phyloP scores from a whole-genome alignment of 2,113 vertebrate genomes.

The Calidris pugnax region DNA sequence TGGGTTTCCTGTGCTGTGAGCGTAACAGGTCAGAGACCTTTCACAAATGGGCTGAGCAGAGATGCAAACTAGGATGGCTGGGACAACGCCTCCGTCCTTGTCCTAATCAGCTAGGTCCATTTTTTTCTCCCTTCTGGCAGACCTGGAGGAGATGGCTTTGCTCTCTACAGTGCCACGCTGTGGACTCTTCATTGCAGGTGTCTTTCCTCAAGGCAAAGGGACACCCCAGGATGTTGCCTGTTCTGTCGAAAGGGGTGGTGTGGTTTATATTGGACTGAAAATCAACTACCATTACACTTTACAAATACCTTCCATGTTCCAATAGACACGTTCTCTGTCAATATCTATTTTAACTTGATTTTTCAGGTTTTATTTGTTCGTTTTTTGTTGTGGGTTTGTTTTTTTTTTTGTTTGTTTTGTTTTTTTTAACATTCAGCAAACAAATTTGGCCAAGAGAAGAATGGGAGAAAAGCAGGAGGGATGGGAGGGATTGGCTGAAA shows the following conservation, averaged over 20 bases:
- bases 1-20: neutral
- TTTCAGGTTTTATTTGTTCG: neutral
- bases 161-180: neutral
- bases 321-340: accelerated
- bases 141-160: neutral
- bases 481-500: neutral
- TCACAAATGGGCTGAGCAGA: neutral
- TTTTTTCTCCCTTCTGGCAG: neutral
- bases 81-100: neutral
- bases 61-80: accelerated
- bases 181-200: neutral
- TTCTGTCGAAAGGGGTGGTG: too few species aligned
- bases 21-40: accelerated
- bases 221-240: neutral
- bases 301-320: neutral
- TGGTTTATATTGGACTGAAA: neutral
- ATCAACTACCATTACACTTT: neutral
- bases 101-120: neutral
- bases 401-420: neutral
- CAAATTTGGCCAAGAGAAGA: neutral
- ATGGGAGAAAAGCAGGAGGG: neutral
- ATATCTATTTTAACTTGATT: accelerated
- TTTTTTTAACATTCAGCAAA: neutral
- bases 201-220: neutral
- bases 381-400: neutral